Evolutionary conservation across 2,113 vertebrate species (phyloP).

Genomic region (Desmodus rotundus): DNA sequence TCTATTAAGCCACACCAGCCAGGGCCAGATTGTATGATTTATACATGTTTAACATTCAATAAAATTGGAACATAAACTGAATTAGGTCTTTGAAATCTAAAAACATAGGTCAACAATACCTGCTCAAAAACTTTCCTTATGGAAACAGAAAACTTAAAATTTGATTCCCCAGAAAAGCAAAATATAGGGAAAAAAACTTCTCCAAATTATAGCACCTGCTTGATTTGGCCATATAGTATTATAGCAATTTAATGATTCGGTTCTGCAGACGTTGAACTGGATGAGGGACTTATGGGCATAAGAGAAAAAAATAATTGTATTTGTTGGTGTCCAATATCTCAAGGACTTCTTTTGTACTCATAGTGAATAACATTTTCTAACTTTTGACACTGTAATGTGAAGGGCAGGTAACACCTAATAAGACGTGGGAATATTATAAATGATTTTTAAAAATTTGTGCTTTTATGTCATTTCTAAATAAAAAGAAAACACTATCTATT

Average conservation of each 20-base stretch:
- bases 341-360: not conserved
- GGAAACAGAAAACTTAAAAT: not conserved
- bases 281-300: not conserved
- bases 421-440: not conserved
- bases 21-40: not conserved
- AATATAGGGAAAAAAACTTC: not conserved
- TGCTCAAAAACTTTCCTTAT: not conserved
- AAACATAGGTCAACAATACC: not conserved
- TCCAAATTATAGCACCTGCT: not conserved
- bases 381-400: not conserved
- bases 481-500: not conserved
- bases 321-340: not conserved
- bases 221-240: not conserved
- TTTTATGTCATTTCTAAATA: slow-evolving; percentile 23
- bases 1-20: no score
- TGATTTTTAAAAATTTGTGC: not conserved
- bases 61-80: not conserved
- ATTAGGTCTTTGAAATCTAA: not conserved
- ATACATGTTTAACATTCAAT: not conserved
- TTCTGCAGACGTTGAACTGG: not conserved
- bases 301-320: not conserved
- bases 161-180: slow-evolving; percentile 17
- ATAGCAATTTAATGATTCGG: not conserved
- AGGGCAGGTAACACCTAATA: not conserved
- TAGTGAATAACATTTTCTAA: slow-evolving; percentile 6